Evolutionary conservation across 2,113 vertebrate species (phyloP).

Genomic region (Laterallus jamaicensis): DNA sequence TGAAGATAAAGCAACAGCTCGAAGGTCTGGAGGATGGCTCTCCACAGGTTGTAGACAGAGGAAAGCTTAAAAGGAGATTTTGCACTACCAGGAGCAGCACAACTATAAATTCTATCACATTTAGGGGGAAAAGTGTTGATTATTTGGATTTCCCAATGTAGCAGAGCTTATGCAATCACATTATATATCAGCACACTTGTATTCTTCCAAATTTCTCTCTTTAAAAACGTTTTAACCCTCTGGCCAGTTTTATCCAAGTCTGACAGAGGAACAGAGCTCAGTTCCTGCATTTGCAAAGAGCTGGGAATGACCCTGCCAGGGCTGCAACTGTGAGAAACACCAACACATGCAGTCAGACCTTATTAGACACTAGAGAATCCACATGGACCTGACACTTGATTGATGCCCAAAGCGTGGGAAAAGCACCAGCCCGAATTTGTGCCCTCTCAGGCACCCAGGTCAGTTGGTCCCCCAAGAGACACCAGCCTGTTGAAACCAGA

Average conservation of each 20-base stretch:
- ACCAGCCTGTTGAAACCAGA: neutral
- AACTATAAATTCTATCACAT: neutral
- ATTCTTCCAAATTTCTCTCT: neutral
- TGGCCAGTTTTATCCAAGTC: neutral
- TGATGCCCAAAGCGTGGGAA: constrained; percentile 39
- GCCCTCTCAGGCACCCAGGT: constrained; percentile 12
- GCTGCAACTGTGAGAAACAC: constrained; percentile 31
- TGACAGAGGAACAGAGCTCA: neutral
- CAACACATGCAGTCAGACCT: neutral
- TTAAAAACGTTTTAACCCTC: neutral
- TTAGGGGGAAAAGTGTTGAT: neutral
- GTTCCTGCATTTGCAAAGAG: neutral
- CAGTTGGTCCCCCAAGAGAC: neutral
- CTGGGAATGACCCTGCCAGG: neutral
- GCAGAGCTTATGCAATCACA: neutral
- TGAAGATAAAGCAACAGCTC: neutral
- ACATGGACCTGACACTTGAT: neutral
- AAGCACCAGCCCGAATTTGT: neutral
- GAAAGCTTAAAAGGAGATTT: neutral
- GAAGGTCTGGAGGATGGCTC: neutral
- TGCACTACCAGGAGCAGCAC: neutral
- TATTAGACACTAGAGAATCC: constrained; percentile 25
- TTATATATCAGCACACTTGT: neutral
- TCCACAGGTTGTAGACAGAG: neutral
- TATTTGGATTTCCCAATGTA: constrained; percentile 9